Evolutionary conservation across 2,888 invertebrate genomes (phyloP).

Genomic region (Folsomia manolachei): DNA sequence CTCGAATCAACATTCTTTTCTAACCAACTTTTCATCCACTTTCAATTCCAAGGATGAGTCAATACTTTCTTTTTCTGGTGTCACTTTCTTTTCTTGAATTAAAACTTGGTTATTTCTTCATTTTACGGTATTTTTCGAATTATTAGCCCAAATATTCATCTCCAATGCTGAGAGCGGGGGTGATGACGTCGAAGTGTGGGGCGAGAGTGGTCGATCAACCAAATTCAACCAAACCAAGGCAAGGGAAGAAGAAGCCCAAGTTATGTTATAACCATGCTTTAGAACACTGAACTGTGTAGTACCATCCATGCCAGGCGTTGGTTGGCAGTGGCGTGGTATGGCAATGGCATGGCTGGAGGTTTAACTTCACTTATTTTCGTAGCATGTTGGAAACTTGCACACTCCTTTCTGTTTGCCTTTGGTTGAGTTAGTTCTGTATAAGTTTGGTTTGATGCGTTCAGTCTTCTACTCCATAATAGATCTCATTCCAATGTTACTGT

Average conservation of each 20-base stretch:
- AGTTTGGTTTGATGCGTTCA: not conserved
- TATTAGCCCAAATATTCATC: slow-evolving; percentile 34
- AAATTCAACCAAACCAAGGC: slow-evolving; percentile 18
- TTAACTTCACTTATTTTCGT: not conserved
- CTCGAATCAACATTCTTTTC: slow-evolving; percentile 22
- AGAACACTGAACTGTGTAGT: not conserved
- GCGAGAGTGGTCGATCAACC: slow-evolving; percentile 30
- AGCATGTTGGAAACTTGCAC: not conserved
- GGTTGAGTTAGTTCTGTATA: not conserved
- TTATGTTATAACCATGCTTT: too few species aligned
- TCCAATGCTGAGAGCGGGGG: slow-evolving; percentile 8
- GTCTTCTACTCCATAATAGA: not conserved
- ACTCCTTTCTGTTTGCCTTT: not conserved
- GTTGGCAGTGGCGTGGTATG: not conserved
- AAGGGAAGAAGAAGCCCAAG: not conserved
- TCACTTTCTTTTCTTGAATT: not conserved
- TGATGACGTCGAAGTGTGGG: slow-evolving; percentile 28
- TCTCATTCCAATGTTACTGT: slow-evolving; percentile 9
- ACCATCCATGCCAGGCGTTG: not conserved
- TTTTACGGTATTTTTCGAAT: slow-evolving; percentile 29
- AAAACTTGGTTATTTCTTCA: not conserved
- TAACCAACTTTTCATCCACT: slow-evolving; percentile 31
- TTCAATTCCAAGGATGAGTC: not conserved
- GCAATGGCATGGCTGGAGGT: not conserved
- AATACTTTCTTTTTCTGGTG: slow-evolving; percentile 11